These are phyloP conservation scores for Oxytorus armatus DNA, from an alignment of 2,888 invertebrate species.

Conservation along the genomic window DNA sequence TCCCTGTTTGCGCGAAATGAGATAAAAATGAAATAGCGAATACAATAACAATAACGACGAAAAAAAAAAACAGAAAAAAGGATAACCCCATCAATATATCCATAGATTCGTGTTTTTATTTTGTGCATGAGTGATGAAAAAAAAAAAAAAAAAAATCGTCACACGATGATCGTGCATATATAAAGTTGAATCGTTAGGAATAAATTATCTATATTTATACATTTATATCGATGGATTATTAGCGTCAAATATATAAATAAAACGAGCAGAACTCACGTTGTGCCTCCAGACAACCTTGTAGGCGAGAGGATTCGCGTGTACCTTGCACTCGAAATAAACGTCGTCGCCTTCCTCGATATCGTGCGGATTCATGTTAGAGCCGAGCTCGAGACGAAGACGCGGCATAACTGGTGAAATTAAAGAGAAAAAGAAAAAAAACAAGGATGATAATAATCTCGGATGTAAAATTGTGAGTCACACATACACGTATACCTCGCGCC, in stretches of 20 bases:
- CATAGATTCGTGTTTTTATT: no score
- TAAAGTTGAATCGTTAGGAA: no score
- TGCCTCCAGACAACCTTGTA: conserved; percentile 93
- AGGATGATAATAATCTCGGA: conserved; percentile 20
- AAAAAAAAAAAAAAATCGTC: no score
- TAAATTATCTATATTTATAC: no score
- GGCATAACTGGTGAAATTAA: conserved; percentile 87
- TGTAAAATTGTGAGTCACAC: conserved; percentile 19
- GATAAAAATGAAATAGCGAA: no score
- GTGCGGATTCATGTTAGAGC: conserved; percentile 91
- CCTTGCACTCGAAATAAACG: conserved; percentile 92
- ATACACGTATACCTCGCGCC: not conserved
- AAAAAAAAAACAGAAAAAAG: no score
- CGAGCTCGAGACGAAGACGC: conserved; percentile 89
- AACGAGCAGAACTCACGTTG: conserved; percentile 87
- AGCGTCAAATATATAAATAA: not conserved
- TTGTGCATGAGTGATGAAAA: no score
- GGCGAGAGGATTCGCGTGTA: conserved; percentile 91
- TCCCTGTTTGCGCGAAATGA: no score
- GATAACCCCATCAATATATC: no score
- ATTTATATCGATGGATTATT: no score
- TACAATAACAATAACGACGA: no score
- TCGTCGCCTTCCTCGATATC: conserved; percentile 93
- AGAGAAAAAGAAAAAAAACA: conserved; percentile 34
- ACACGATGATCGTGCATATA: no score